Percentiles rank a stretch among this genome's conserved stretches.
phyloP scores from a whole-genome alignment of 2,888 invertebrate genomes.

The Lumbricus terrestris region DNA sequence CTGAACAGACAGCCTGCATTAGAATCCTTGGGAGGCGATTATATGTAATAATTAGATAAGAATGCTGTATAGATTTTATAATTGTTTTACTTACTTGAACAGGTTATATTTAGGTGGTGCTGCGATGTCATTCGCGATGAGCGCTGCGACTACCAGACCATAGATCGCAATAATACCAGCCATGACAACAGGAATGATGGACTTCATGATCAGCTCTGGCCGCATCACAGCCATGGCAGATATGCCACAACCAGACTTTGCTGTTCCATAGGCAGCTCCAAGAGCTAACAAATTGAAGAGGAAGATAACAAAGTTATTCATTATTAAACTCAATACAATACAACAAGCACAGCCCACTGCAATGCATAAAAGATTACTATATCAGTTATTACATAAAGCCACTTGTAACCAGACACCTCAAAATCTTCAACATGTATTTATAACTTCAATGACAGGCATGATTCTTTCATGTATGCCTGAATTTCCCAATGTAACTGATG shows the following conservation, averaged over 20 bases:
- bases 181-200: slow-evolving; percentile 90
- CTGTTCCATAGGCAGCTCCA: slow-evolving; percentile 99
- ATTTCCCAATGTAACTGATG: background rate
- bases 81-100: slow-evolving; percentile 72
- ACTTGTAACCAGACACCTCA: background rate
- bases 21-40: no score
- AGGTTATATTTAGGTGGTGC: slow-evolving; percentile 61
- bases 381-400: background rate
- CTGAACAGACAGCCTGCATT: no score
- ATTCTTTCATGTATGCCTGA: no score
- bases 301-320: background rate
- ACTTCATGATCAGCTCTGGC: slow-evolving; percentile 99
- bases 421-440: background rate
- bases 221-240: slow-evolving; percentile 99
- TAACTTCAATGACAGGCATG: no score
- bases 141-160: slow-evolving; percentile 96
- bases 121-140: slow-evolving; percentile 84
- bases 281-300: slow-evolving; percentile 75
- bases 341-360: background rate
- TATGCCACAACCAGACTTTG: slow-evolving; percentile 99
- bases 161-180: slow-evolving; percentile 98
- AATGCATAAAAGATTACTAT: background rate
- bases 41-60: background rate
- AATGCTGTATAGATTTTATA: background rate
- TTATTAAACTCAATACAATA: background rate